Evolutionary conservation across 2,888 invertebrate genomes (phyloP).

Genomic region (Sialis fuliginosa): DNA sequence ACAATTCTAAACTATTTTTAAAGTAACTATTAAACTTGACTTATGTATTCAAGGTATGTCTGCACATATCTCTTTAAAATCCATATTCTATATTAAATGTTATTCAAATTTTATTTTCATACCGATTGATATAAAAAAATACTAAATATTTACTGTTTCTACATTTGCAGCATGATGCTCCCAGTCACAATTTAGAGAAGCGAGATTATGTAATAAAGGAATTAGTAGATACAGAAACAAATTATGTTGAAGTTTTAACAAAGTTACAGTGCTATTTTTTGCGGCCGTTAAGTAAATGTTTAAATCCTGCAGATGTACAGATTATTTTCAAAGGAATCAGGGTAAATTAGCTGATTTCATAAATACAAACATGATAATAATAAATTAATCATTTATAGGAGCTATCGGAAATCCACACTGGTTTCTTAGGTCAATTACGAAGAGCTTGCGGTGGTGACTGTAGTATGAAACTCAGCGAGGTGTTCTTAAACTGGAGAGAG

Average conservation of each 20-base stretch:
- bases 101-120: too few relatives aligned
- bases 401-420: conserved; percentile 69
- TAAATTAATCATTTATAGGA: conserved; percentile 33
- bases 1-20: too few relatives aligned
- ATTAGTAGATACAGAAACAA: conserved; percentile 89
- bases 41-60: too few relatives aligned
- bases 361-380: background rate
- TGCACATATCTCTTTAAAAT: too few relatives aligned
- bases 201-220: conserved; percentile 87
- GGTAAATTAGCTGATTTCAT: conserved; percentile 27
- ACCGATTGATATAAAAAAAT: too few relatives aligned
- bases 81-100: too few relatives aligned
- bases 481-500: conserved; percentile 81
- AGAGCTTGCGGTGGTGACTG: conserved; percentile 48
- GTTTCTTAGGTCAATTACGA: conserved; percentile 63
- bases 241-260: conserved; percentile 85
- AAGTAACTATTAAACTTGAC: too few relatives aligned
- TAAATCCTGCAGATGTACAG: conserved; percentile 58
- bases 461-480: conserved; percentile 49
- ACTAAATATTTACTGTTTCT: too few relatives aligned
- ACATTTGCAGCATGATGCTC: conserved; percentile 28
- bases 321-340: conserved; percentile 81
- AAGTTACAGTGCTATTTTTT: conserved; percentile 69
- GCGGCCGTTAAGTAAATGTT: conserved; percentile 49
- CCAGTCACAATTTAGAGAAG: conserved; percentile 55